Conservation (phyloP, 1,140 invertebrate genomes). For the Euwallacea fornicatus region DNA sequence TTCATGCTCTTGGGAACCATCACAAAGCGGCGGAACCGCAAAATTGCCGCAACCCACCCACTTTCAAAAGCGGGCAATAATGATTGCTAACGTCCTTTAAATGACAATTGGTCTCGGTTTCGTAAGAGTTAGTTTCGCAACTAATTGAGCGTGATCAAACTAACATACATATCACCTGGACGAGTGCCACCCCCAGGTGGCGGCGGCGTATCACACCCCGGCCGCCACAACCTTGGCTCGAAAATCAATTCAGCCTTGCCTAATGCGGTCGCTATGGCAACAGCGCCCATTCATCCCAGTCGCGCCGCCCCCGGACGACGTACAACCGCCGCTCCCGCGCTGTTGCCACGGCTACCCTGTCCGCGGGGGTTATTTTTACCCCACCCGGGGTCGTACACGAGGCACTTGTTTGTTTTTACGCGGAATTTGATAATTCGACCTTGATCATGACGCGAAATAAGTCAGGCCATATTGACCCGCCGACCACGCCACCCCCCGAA, state of each 20-base stretch:
- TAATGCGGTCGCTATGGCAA: constrained; percentile 45
- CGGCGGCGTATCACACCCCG: not conserved
- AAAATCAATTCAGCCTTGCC: constrained; percentile 52
- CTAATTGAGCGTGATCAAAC: too few species aligned
- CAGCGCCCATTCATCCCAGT: constrained; percentile 49
- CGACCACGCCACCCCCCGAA: too few species aligned
- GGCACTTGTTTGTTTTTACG: constrained; percentile 7
- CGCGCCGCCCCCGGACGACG: constrained; percentile 40
- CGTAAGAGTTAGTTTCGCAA: too few species aligned
- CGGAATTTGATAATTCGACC: too few species aligned
- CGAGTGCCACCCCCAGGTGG: too few species aligned
- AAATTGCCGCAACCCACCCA: too few species aligned
- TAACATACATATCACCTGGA: too few species aligned
- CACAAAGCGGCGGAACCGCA: too few species aligned
- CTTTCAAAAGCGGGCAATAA: too few species aligned
- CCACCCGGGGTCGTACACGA: constrained; percentile 23
- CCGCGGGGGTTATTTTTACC: constrained; percentile 25
- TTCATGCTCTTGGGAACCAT: too few species aligned
- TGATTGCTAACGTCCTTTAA: too few species aligned
- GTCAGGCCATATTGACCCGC: not conserved
- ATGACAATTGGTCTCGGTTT: too few species aligned
- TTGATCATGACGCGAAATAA: not conserved
- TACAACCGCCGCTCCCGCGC: constrained; percentile 24
- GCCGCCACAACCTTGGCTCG: constrained; percentile 45
- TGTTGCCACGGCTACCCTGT: constrained; percentile 33